Evolutionary conservation across 2,797 vertebrate species (phyloP).

Genomic region (Danio kyathit): DNA sequence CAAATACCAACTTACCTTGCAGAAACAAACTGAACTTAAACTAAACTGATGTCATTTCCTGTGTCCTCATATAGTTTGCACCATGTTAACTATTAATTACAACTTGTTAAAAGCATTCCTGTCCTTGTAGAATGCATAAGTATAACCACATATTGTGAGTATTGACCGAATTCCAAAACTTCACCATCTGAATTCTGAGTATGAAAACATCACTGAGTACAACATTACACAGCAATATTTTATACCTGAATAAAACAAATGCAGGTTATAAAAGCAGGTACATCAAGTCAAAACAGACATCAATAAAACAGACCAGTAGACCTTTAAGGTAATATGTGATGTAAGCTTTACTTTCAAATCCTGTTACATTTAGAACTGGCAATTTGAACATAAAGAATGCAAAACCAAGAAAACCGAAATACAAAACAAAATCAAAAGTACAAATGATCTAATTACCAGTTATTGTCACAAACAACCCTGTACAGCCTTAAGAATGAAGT

Average conservation of each 20-base stretch:
- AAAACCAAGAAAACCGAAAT: slow-evolving; percentile 78
- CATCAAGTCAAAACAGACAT: slow-evolving; percentile 3
- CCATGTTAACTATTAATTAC: not conserved
- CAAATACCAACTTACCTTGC: slow-evolving; percentile 3
- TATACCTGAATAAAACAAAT: not conserved
- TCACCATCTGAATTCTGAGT: too few species aligned
- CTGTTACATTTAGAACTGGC: slow-evolving; percentile 99
- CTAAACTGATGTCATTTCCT: not conserved
- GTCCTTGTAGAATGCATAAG: too few species aligned
- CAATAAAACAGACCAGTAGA: slow-evolving; percentile 59
- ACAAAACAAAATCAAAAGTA: slow-evolving; percentile 81
- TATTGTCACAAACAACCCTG: slow-evolving; percentile 99
- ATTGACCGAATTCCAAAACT: too few species aligned
- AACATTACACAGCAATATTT: too few species aligned
- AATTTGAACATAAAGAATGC: slow-evolving; percentile 95
- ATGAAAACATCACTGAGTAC: too few species aligned
- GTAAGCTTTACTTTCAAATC: slow-evolving; percentile 99
- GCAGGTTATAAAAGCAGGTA: not conserved
- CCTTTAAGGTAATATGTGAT: slow-evolving; percentile 82
- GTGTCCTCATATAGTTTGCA: not conserved
- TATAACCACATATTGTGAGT: too few species aligned
- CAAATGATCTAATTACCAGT: slow-evolving; percentile 93
- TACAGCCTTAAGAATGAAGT: slow-evolving; percentile 96
- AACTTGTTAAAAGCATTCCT: too few species aligned
- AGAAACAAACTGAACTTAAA: not conserved